Evolutionary conservation across 53 echinoderm and acorn worm genomes (phyloP), one percentile per base, ranked within the genome.

Genomic region (Mesocentrotus franciscanus): DNA sequence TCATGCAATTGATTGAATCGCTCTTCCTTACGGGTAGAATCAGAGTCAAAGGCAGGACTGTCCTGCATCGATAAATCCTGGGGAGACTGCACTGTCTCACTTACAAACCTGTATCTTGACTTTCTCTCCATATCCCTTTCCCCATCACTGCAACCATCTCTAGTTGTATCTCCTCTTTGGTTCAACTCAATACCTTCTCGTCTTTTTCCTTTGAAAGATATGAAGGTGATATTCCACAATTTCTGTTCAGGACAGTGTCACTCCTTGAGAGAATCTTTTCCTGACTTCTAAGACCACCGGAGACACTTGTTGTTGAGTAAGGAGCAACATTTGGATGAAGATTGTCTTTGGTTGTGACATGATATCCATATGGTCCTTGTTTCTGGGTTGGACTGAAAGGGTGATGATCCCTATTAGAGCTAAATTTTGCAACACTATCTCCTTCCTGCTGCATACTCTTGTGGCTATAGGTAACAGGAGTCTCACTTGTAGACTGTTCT

Each of bases 51-150:
- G 42, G 81, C 12, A 42, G 36, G 16, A 42, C 42, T 16, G 17
- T 17, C 9, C 42, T 4, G 36, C 39, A 18, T 10, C 33, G 18
- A 13, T 39, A 12, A 36, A 16, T 81, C 42, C 29, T 18, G 4
- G 1, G 36, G 36, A 20, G 81, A 39, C 12, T 20, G 42, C 7
- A 8, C 16, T 22, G 22, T 35, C 42, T 81, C 81, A 6, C 81
- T 81, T 18, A 20, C 8, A 81, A 81, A 81, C 42, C 81, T 81
- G 81, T 42, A 81, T 42, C 81, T 81, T 39, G 76, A 76, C 76
- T 30, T 76, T 32, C 33, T 76, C 76, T 76, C 15, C 33, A 14
- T 76, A 76, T 30, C 27, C 29, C 15, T 30, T 76, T 76, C 75
- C 75, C 32, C 76, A 33, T 30, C 30, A 76, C 30, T 12, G 12